Conservation (phyloP, 2,888 invertebrate species). For the Sialis lutaria region DNA sequence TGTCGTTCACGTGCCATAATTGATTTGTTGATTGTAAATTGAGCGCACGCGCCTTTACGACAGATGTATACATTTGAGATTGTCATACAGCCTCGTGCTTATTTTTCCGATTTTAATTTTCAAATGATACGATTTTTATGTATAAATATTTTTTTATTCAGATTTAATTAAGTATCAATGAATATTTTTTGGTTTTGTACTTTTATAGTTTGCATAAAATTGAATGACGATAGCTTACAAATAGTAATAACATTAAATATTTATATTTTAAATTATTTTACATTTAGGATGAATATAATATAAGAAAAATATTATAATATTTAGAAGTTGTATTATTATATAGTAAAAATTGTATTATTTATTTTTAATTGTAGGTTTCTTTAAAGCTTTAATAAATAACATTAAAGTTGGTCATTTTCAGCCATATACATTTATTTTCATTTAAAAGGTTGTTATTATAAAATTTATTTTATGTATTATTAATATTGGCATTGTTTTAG, state of each 20-base stretch:
- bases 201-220: not conserved
- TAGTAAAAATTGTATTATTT: not conserved
- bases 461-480: not conserved
- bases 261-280: not conserved
- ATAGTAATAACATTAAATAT: not conserved
- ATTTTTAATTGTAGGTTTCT: no score
- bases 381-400: no score
- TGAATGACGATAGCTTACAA: not conserved
- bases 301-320: not conserved
- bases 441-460: not conserved
- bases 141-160: no score
- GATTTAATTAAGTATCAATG: no score
- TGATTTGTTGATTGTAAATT: conserved; percentile 5
- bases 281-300: not conserved
- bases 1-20: conserved; percentile 2
- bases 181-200: no score
- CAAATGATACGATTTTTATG: not conserved
- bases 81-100: not conserved
- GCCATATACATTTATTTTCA: not conserved
- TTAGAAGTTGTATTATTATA: not conserved
- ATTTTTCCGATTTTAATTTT: not conserved
- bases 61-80: no score
- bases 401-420: not conserved
- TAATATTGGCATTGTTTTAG: conserved; percentile 23
- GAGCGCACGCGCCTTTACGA: conserved; percentile 3